Percentiles rank a stretch among this genome's conserved stretches.
Conservation (phyloP, 2,888 invertebrate species). For the Ectemnius continuus region DNA sequence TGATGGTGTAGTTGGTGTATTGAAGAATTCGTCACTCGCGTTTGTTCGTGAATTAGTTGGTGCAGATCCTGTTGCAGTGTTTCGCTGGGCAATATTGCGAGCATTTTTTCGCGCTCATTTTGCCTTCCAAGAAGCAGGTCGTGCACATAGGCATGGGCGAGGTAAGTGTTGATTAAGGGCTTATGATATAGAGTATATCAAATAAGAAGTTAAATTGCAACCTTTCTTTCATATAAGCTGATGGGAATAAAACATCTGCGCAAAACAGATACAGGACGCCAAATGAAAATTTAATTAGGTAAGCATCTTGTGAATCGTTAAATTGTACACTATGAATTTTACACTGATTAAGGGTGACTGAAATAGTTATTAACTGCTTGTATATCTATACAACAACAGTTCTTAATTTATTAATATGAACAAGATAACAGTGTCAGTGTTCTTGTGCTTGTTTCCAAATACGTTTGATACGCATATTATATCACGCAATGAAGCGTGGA, state of each 20-base stretch:
- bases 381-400: constrained; percentile 47
- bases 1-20: constrained; percentile 91
- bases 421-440: constrained; percentile 53
- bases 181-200: neutral
- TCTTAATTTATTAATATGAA: constrained; percentile 50
- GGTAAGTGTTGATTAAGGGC: constrained; percentile 65
- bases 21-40: constrained; percentile 95
- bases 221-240: constrained; percentile 63
- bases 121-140: constrained; percentile 91
- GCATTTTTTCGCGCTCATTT: constrained; percentile 95
- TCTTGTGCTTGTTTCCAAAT: constrained; percentile 52
- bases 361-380: constrained; percentile 47
- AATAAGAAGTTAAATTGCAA: neutral
- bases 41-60: constrained; percentile 96
- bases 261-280: constrained; percentile 83
- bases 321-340: constrained; percentile 26
- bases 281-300: constrained; percentile 87
- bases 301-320: constrained; percentile 58
- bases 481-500: constrained; percentile 47
- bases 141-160: constrained; percentile 82
- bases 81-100: constrained; percentile 94
- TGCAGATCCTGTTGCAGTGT: constrained; percentile 94
- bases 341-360: constrained; percentile 45
- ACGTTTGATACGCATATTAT: constrained; percentile 57
- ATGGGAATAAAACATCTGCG: constrained; percentile 79